Evolutionary conservation across 2,797 vertebrate genomes (phyloP), one percentile per base, ranked within the genome.

Genomic region (Danio tinwini): DNA sequence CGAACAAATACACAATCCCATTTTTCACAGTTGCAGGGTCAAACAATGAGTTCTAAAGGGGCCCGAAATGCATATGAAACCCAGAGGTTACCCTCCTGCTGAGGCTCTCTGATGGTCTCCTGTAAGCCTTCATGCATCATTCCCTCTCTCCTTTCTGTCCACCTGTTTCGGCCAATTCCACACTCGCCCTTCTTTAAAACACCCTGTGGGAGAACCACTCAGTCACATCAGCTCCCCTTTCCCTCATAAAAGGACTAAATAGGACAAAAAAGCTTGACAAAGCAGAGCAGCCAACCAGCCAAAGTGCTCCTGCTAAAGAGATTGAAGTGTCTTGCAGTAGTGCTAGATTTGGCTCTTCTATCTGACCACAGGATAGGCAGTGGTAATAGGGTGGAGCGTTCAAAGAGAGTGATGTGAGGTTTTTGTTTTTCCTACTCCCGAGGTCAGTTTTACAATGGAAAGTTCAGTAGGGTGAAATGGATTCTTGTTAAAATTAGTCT

Each of bases 391-490:
- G 37, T 50, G n/a, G 13, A 52, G 45, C 19, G 56, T 78, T 78
- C 70, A 44, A 62, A 78, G 9, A 49, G 37, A 55, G 52, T 50
- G 37, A 37, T 44, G 17, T 64, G 21, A 50, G n/a, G 12, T 69
- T 40, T 40, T 55, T 29, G 12, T 69, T 67, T 37, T 6, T 12
- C 17, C 17, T 58, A 56, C 21, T 37, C 14, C 53, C 65, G 68
- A 49, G 59, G 74, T 72, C 61, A 82, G 17, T 77, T 77, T 77
- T 77, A 77, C 59, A 64, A 58, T 82, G 74, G 81, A 82, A 77
- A 82, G 42, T 71, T 67, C 67, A 8, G 50, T 64, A 55, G 47
- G 16, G 59, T 63, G 50, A 76, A 53, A 64, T 40, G 39, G 49
- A 5, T 65, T 49, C 74, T 76, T 81, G 49, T 81, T 47, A 14